Base-by-base conservation (phyloP, 1,140 invertebrate species). In the Panulirus ornatus region DNA sequence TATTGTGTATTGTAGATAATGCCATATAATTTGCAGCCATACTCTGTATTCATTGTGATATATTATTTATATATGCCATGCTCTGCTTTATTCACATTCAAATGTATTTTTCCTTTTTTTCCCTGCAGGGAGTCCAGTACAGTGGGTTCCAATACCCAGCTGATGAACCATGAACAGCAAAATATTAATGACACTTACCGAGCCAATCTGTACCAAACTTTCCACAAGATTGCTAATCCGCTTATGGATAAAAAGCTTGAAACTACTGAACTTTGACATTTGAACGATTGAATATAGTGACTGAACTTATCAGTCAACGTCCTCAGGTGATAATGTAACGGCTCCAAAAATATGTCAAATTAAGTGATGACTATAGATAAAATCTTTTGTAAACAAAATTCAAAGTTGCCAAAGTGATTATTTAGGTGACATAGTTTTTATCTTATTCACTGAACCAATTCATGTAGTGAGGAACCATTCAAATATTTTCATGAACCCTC, bases 181-280 rank as follows among this genome's bases (percentile, higher is more conserved):
- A 94, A 94, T 71, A 93, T 94, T 51, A 94, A 93, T 83, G 93
- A 94, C 66, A 92, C 92, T 11, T 94, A 93, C 84, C 93, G 94
- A 92, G 94, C 94, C 42, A 94, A 94, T n/a, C 93, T 94, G 11
- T 94, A 94, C 88, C 94, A 94, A 63, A 93, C 93, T 92, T 94
- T 95, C 92, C 94, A 95, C 85, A 94, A 94, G 83, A 91, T 94
- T 19, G 93, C 94, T 22, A 95, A 95, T 88, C 95, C 95, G 92
- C 94, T 95, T 30, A 93, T 96, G 51, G 95, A 96, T 16, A 96
- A 97, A 93, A 97, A 97, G 94, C 95, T 98, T 92, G 97, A 98
- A 94, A 98, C 97, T 70, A 98, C 97, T 14, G 97, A 98, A 94
- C 94, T 97, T 66, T 92, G 85, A 88, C 70, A 79, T n/a, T n/a